These are phyloP conservation scores for Cecropterus lyciades DNA, from an alignment of 1,140 invertebrate genomes.

Conservation along the genomic window DNA sequence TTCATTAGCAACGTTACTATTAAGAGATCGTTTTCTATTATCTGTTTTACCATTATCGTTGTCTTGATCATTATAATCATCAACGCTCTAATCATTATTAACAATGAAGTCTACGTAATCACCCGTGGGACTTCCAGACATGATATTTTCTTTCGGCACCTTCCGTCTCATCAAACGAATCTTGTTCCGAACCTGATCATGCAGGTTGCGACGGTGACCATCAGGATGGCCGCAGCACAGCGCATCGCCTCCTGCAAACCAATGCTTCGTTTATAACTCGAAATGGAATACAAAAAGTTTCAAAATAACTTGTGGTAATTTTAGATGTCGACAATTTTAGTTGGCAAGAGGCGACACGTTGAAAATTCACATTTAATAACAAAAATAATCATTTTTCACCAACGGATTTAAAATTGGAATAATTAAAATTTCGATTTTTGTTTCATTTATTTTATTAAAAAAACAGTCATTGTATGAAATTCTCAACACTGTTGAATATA, in stretches of 20 bases:
- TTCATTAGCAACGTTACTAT: neutral
- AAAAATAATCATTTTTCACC: too few relatives aligned
- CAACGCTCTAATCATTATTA: constrained; percentile 65
- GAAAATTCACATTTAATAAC: too few relatives aligned
- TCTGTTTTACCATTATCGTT: neutral
- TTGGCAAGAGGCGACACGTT: constrained; percentile 11
- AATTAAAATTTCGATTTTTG: too few relatives aligned
- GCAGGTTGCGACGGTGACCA: constrained; percentile 68
- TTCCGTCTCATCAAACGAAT: constrained; percentile 57
- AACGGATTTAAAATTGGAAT: too few relatives aligned
- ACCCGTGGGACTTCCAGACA: constrained; percentile 51
- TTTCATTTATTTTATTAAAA: too few relatives aligned
- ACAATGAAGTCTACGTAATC: constrained; percentile 76
- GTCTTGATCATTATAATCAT: neutral
- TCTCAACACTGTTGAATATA: too few relatives aligned
- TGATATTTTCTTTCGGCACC: constrained; percentile 68
- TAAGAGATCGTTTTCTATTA: neutral
- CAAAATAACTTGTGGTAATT: neutral
- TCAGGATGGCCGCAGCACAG: constrained; percentile 71
- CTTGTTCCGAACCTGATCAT: constrained; percentile 61
- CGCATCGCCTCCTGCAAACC: constrained; percentile 79
- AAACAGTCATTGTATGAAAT: too few relatives aligned
- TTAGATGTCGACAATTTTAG: constrained; percentile 5
- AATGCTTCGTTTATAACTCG: constrained; percentile 60
- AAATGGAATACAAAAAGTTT: constrained; percentile 26